Percentiles rank a stretch among this genome's conserved stretches.
Evolutionary conservation across 1,140 invertebrate species (phyloP).

Genomic region (Tyrophagus putrescentiae): DNA sequence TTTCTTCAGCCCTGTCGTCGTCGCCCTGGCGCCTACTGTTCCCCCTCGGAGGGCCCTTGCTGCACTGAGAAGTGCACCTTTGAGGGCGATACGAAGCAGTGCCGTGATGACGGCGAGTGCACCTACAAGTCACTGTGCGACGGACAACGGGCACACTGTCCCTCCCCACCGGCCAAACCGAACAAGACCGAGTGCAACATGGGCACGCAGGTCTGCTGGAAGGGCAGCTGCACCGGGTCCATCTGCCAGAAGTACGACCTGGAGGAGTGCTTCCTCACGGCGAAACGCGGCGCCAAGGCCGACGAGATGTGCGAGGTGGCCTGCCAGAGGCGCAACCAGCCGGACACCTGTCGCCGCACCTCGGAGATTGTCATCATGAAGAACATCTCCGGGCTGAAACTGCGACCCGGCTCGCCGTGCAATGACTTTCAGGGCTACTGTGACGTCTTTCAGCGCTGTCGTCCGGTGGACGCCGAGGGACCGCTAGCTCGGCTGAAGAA

Average conservation of each 20-base stretch:
- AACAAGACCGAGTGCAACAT: slow-evolving; percentile 74
- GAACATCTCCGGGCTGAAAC: slow-evolving; percentile 61
- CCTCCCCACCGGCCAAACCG: slow-evolving; percentile 51
- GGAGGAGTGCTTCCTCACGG: slow-evolving; percentile 89
- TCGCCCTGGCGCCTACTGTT: slow-evolving; percentile 56
- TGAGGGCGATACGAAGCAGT: slow-evolving; percentile 37
- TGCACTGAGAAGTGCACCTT: slow-evolving; percentile 71
- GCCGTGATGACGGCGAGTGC: slow-evolving; percentile 73
- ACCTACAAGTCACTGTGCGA: slow-evolving; percentile 67
- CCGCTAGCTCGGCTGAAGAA: slow-evolving; percentile 91
- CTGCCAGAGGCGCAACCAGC: slow-evolving; percentile 67
- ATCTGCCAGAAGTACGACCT: slow-evolving; percentile 88
- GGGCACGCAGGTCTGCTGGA: slow-evolving; percentile 68
- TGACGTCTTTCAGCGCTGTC: slow-evolving; percentile 93
- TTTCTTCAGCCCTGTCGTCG: slow-evolving; percentile 52
- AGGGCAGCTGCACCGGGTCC: slow-evolving; percentile 82
- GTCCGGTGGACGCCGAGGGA: slow-evolving; percentile 94
- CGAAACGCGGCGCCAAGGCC: slow-evolving; percentile 48
- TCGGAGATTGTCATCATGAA: slow-evolving; percentile 58
- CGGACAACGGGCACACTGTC: slow-evolving; percentile 47
- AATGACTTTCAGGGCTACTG: slow-evolving; percentile 98
- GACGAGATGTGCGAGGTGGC: slow-evolving; percentile 89
- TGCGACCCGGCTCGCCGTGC: slow-evolving; percentile 85
- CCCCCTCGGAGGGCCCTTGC: slow-evolving; percentile 86
- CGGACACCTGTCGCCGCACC: slow-evolving; percentile 62